A percentile compares a stretch with the other conserved stretches of the same genome.
Evolutionary conservation across 2,113 vertebrate genomes (phyloP).

Genomic region (Xenopus borealis): DNA sequence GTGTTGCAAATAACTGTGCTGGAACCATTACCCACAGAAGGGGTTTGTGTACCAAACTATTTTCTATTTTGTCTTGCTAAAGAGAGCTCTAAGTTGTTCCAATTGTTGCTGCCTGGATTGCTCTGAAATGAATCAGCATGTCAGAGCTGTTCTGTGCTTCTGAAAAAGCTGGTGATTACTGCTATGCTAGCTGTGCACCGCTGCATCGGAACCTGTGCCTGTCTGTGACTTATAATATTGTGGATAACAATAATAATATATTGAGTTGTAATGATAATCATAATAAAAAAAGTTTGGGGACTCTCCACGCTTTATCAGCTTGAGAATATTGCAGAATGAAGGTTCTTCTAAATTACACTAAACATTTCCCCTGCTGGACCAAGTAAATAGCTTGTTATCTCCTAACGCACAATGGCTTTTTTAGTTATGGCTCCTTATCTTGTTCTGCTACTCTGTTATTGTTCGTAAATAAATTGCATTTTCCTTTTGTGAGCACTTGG

Average conservation of each 20-base stretch:
- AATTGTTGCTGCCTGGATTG: conserved; percentile 6
- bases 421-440: conserved; percentile 41
- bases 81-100: conserved; percentile 2
- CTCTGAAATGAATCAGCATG: conserved; percentile 29
- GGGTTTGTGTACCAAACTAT: not conserved
- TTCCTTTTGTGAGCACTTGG: conserved; percentile 41
- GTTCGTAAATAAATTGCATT: conserved; percentile 47
- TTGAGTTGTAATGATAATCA: conserved; percentile 37
- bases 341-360: conserved; percentile 35
- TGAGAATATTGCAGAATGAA: conserved; percentile 42
- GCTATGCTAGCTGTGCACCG: conserved; percentile 13
- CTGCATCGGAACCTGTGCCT: conserved; percentile 14
- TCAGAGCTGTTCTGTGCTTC: conserved; percentile 20
- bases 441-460: conserved; percentile 43
- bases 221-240: conserved; percentile 31
- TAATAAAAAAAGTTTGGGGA: conserved; percentile 40
- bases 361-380: conserved; percentile 41
- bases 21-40: conserved; percentile 18
- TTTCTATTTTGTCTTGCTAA: not conserved
- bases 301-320: conserved; percentile 40
- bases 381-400: conserved; percentile 44
- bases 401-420: conserved; percentile 34
- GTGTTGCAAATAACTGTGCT: conserved; percentile 1
- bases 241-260: conserved; percentile 42
- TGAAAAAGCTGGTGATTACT: conserved; percentile 28